Evolutionary conservation across 1,140 invertebrate species (phyloP), one percentile per base, ranked within the genome.

Genomic region (Scaptomyza montana): DNA sequence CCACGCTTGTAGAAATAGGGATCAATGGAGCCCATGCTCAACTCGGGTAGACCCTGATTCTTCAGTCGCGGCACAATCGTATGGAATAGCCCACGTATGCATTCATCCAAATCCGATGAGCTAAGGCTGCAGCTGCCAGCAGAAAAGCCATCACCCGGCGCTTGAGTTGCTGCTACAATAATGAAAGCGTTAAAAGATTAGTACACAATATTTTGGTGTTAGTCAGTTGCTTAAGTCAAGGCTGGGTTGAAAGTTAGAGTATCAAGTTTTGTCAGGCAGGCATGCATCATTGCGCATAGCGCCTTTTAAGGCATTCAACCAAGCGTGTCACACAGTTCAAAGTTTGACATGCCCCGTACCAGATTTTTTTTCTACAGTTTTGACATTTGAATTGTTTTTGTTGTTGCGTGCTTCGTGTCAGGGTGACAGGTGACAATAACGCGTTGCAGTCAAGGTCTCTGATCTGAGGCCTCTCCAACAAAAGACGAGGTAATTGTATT

Each of bases 1-100:
- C 90, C 90, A 2, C 85, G 54, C 36, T 89, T 75, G 46, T 91
- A 92, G 66, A 80, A 85, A 45, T 91, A 92, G 3, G 90, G 90
- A 78, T 92, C 90, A 30, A 92, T 74, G 2, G 89, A 71, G 21
- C 47, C 68, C 78, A 91, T 77, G 33, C 72, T 77, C 39, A 70
- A 85, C 28, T 89, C 80, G 6, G 90, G 74, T 41, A 91, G 49
- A 7, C 82, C 86, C 45, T 60, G 57, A 3, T 67, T 56, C 43
- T 77, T 80, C 33, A 91, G 16, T 21, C 70, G 51, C 2, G 90
- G 80, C 3, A 87, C 77, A 39, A 90, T 76, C 45, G 71, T 13
- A 5, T 70, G 53, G 5, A 91, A 82, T 4, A 90, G 68, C 41
- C 80, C 77, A 5, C 77, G 68, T 19, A 91, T 89, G 56, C 90